Evolutionary conservation across 2,797 vertebrate species (phyloP).

Genomic region (Myotis vivesi): DNA sequence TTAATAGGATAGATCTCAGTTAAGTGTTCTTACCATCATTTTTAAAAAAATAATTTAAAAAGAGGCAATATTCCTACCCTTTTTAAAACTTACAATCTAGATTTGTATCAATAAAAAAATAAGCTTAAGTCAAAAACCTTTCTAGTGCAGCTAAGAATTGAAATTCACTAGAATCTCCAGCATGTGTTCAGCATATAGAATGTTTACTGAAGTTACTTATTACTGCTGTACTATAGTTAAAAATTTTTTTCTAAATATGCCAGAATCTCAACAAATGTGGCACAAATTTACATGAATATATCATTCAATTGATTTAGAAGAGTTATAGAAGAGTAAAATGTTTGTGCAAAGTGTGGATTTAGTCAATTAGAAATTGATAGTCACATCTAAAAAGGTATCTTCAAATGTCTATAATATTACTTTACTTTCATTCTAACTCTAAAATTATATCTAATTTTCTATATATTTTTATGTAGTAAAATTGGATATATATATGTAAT

Average conservation of each 20-base stretch:
- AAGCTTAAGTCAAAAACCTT: not conserved
- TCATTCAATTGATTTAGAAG: not conserved
- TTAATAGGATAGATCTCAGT: not conserved
- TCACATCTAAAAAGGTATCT: not conserved
- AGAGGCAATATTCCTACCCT: not conserved
- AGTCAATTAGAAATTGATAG: not conserved
- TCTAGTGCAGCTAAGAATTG: not conserved
- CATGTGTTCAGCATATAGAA: not conserved
- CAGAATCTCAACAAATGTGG: not conserved
- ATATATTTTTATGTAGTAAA: not conserved
- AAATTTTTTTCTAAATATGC: not conserved
- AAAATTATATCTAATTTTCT: not conserved
- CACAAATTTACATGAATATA: not conserved
- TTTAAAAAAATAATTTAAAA: not conserved
- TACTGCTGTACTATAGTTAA: not conserved
- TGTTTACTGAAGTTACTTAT: not conserved
- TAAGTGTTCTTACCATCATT: not conserved
- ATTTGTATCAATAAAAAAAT: not conserved
- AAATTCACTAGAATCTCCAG: not conserved
- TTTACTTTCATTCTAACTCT: not conserved
- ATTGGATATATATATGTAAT: not conserved
- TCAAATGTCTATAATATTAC: not conserved
- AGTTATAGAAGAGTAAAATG: not conserved
- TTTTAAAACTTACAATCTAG: not conserved
- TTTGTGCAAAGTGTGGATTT: not conserved